A percentile compares a stretch with the other conserved stretches of the same genome.
phyloP scores from a whole-genome alignment of 2,113 vertebrate genomes.

The Lasiurus cinereus region DNA sequence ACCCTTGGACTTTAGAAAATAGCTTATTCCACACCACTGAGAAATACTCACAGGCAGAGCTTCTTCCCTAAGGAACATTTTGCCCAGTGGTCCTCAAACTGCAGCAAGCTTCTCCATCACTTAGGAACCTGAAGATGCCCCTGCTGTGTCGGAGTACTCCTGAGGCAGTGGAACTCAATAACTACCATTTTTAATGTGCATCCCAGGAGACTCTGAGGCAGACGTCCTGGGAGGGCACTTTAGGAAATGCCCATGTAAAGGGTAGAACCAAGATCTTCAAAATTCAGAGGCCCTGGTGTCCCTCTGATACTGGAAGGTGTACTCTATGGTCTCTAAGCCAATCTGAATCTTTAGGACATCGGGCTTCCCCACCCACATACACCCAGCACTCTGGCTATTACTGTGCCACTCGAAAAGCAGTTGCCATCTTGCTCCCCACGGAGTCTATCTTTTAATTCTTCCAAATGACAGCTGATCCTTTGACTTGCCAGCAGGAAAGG shows the following conservation, averaged over 20 bases:
- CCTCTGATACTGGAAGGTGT: neutral
- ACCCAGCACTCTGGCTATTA: neutral
- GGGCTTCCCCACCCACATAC: neutral
- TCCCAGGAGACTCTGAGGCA: neutral
- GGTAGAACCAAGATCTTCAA: neutral
- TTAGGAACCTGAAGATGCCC: neutral
- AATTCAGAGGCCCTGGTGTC: neutral
- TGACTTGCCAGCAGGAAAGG: slow-evolving; percentile 56
- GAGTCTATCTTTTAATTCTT: neutral
- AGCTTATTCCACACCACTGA: slow-evolving; percentile 28
- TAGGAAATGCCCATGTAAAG: neutral
- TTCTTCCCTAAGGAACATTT: neutral
- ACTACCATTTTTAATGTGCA: neutral
- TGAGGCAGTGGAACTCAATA: neutral
- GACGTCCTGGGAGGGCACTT: neutral
- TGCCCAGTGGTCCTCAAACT: neutral
- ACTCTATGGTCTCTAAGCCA: neutral
- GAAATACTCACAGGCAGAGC: neutral
- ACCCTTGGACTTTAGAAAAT: neutral
- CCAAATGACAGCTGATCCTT: slow-evolving; percentile 13
- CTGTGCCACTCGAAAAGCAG: neutral
- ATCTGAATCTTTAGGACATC: neutral
- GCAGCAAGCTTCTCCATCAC: neutral
- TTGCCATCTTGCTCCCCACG: neutral
- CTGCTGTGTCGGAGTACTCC: neutral